phyloP scores from a whole-genome alignment of 2,113 vertebrate genomes.

The Pagrus major region DNA sequence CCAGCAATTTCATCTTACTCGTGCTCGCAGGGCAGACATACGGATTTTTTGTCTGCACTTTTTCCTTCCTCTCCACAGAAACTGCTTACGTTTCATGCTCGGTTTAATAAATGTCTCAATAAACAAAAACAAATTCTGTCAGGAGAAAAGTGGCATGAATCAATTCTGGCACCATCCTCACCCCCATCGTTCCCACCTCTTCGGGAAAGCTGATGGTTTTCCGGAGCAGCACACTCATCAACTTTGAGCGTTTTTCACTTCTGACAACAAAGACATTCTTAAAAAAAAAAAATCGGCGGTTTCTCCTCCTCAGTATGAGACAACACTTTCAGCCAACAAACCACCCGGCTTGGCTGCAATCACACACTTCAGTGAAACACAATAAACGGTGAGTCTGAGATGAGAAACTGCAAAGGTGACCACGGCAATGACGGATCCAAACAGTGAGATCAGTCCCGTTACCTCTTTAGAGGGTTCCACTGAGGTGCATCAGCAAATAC shows the following conservation, averaged over 20 bases:
- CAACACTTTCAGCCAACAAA: conserved; percentile 27
- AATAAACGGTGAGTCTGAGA: conserved; percentile 48
- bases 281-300: conserved; percentile 47
- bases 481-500: neutral
- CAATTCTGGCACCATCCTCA: conserved; percentile 12
- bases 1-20: conserved; percentile 50
- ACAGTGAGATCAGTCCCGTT: conserved; percentile 23
- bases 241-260: conserved; percentile 52
- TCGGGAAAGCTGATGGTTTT: conserved; percentile 30
- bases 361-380: conserved; percentile 62
- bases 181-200: neutral
- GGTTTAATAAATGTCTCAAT: conserved; percentile 66
- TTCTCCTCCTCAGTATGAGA: conserved; percentile 43
- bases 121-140: conserved; percentile 59
- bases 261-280: conserved; percentile 54
- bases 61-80: conserved; percentile 39
- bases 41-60: conserved; percentile 28
- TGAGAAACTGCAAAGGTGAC: conserved; percentile 67
- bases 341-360: conserved; percentile 38
- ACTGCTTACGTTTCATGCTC: conserved; percentile 68
- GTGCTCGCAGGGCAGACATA: conserved; percentile 3
- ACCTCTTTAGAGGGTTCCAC: neutral
- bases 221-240: conserved; percentile 29
- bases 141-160: conserved; percentile 54
- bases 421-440: conserved; percentile 45